phyloP scores from a whole-genome alignment of 2,113 vertebrate genomes.

The Rhabdomys dilectus region DNA sequence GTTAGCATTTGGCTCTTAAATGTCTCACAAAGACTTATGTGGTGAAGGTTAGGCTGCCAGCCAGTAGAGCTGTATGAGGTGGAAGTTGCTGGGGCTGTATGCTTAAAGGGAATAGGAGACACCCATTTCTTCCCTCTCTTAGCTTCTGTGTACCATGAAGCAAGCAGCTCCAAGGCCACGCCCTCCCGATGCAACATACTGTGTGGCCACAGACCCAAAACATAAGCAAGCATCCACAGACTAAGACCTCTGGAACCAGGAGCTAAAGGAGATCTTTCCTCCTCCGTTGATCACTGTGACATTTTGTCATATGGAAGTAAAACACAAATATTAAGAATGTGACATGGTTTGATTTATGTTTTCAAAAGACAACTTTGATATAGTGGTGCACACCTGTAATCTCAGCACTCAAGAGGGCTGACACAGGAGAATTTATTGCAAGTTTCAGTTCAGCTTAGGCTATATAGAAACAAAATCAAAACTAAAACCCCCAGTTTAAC shows the following conservation, averaged over 20 bases:
- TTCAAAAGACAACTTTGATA: conserved; percentile 9
- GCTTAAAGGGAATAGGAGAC: neutral
- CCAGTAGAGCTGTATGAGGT: no score
- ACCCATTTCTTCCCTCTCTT: neutral
- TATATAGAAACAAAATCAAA: neutral
- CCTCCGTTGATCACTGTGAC: neutral
- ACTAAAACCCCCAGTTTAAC: neutral
- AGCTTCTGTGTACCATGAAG: neutral
- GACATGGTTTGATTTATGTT: neutral
- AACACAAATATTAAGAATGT: conserved; percentile 4
- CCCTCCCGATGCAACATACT: neutral
- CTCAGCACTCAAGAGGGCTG: neutral
- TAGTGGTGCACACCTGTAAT: neutral
- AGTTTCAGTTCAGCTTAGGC: neutral
- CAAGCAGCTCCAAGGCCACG: neutral
- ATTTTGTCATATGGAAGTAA: neutral
- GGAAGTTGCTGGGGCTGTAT: neutral
- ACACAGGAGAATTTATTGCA: neutral
- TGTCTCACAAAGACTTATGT: neutral
- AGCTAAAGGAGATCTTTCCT: neutral
- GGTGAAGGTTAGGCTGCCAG: neutral
- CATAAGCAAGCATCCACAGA: neutral
- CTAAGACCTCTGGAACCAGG: neutral
- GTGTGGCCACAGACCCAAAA: neutral
- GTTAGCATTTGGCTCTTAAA: neutral